Conservation (phyloP, 2,113 vertebrate species). For the Pseudorectes ferrugineus region DNA sequence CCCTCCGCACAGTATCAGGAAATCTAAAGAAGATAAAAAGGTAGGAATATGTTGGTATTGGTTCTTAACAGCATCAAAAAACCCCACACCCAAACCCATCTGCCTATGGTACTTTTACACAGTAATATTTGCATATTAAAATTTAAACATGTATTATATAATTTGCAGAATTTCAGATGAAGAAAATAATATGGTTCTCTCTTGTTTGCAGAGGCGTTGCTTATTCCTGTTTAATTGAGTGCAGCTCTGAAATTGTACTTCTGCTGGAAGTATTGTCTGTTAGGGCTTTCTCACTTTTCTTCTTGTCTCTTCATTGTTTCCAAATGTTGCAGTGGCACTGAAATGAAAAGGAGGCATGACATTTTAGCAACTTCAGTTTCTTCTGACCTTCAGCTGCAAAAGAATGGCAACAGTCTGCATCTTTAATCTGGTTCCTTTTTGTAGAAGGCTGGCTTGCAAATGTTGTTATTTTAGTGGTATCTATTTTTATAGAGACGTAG, state of each 20-base stretch:
- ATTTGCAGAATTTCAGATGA: neutral
- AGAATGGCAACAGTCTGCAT: neutral
- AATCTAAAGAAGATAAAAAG: slow-evolving; percentile 87
- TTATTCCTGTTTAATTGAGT: slow-evolving; percentile 6
- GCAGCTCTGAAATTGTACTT: slow-evolving; percentile 21
- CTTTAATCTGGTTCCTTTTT: neutral
- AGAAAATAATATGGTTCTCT: neutral
- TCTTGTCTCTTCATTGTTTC: slow-evolving; percentile 49
- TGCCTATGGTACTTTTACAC: neutral
- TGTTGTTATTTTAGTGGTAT: neutral
- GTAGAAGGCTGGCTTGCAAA: neutral
- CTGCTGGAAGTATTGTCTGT: neutral
- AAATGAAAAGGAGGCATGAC: slow-evolving; percentile 29
- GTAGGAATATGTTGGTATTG: slow-evolving; percentile 61
- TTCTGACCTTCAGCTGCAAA: slow-evolving; percentile 13
- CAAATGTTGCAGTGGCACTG: slow-evolving; percentile 43
- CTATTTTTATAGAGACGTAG: neutral
- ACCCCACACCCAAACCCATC: neutral
- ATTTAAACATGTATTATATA: neutral
- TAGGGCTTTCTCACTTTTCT: slow-evolving; percentile 40
- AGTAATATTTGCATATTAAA: neutral
- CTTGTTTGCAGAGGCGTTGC: neutral
- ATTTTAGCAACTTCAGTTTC: neutral
- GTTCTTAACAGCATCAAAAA: neutral
- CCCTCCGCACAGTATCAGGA: slow-evolving; percentile 76